Conservation (phyloP, 2,113 vertebrate genomes). For the Ammodytes dubius region DNA sequence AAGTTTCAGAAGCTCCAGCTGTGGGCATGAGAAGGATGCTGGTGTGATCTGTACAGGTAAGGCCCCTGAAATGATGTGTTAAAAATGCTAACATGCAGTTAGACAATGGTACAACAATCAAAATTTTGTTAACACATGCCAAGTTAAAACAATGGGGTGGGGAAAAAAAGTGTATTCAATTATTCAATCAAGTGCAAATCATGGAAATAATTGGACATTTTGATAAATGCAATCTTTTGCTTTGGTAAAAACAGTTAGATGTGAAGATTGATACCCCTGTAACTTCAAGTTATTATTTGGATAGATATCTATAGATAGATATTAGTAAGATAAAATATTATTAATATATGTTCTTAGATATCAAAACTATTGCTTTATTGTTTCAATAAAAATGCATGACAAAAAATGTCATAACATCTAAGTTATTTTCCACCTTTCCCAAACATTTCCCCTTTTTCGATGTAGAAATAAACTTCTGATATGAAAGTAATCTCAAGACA, state of each 20-base stretch:
- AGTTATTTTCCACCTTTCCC: neutral
- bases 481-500: neutral
- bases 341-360: neutral
- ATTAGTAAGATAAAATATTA: neutral
- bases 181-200: neutral
- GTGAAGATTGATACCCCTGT: neutral
- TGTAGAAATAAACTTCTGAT: neutral
- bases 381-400: neutral
- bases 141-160: neutral
- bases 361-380: neutral
- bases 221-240: neutral
- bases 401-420: neutral
- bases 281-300: neutral
- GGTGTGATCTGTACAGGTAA: constrained; percentile 68
- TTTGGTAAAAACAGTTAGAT: neutral
- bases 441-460: neutral
- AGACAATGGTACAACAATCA: neutral
- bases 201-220: neutral
- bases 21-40: constrained; percentile 67
- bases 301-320: no score
- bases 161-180: neutral
- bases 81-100: neutral
- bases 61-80: neutral
- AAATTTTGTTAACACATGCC: neutral
- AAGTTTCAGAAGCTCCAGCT: constrained; percentile 56